phyloP scores from a whole-genome alignment of 1,140 invertebrate species.

The Helicoverpa zea region DNA sequence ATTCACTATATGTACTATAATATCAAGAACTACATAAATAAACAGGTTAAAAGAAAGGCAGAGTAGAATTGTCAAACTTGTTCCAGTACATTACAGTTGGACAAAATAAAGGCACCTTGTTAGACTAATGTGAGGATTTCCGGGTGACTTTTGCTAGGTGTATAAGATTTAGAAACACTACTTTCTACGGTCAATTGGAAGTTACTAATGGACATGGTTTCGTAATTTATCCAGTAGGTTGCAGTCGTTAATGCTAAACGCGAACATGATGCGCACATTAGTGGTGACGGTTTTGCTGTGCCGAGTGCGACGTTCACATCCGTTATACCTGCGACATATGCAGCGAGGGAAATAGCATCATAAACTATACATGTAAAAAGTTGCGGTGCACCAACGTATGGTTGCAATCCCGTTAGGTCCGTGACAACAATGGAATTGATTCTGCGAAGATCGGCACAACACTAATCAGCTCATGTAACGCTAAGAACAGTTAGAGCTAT shows the following conservation, averaged over 20 bases:
- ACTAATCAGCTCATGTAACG: constrained; percentile 36
- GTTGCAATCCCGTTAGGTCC: constrained; percentile 33
- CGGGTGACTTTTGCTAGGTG: constrained; percentile 20
- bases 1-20: neutral
- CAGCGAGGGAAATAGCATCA: constrained; percentile 24
- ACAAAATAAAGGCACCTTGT: constrained; percentile 19
- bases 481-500: constrained; percentile 10
- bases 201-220: constrained; percentile 43
- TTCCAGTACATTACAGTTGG: neutral
- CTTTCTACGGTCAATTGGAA: constrained; percentile 47
- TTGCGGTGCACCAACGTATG: constrained; percentile 39
- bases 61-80: neutral
- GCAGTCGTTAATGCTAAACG: constrained; percentile 34
- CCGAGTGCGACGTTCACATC: constrained; percentile 22
- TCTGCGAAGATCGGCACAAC: constrained; percentile 6
- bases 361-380: constrained; percentile 31
- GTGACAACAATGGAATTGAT: constrained; percentile 46
- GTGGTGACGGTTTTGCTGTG: constrained; percentile 18
- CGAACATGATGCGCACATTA: constrained; percentile 51
- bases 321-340: constrained; percentile 18
- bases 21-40: neutral
- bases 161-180: constrained; percentile 21
- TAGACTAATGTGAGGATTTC: constrained; percentile 4
- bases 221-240: constrained; percentile 45
- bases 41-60: constrained; percentile 7